phyloP scores from a whole-genome alignment of 1,140 invertebrate genomes.

The Aplysia californica region DNA sequence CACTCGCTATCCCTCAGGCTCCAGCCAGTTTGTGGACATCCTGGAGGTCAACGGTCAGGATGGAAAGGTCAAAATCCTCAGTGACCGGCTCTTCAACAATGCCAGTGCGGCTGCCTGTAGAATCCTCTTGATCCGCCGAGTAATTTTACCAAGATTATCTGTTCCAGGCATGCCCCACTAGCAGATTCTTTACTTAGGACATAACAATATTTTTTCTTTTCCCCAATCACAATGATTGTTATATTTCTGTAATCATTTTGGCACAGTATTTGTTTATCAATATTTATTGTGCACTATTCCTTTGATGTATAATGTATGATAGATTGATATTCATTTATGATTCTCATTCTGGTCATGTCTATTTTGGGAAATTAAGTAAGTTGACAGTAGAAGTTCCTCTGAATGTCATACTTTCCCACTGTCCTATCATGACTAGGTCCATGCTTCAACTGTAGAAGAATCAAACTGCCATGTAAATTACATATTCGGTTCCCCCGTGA shows the following conservation, averaged over 20 bases:
- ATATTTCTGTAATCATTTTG: too few relatives aligned
- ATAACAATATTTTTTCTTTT: background rate
- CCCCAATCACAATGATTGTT: background rate
- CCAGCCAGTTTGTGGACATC: constrained; percentile 39
- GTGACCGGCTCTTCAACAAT: constrained; percentile 22
- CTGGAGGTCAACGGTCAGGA: constrained; percentile 26
- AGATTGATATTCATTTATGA: background rate
- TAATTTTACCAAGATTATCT: constrained; percentile 19
- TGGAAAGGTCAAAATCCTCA: constrained; percentile 23
- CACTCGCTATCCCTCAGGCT: constrained; percentile 38
- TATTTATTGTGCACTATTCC: too few relatives aligned
- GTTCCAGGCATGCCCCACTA: constrained; percentile 23
- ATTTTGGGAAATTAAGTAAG: too few relatives aligned
- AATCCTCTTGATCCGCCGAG: constrained; percentile 23
- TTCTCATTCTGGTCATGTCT: too few relatives aligned
- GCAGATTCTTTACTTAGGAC: background rate
- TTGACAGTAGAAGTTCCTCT: too few relatives aligned
- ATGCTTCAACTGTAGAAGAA: too few relatives aligned
- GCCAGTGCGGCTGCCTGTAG: constrained; percentile 29
- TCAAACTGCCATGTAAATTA: too few relatives aligned
- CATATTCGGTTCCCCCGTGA: too few relatives aligned
- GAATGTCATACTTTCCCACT: too few relatives aligned
- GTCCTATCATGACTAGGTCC: too few relatives aligned
- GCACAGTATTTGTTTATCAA: too few relatives aligned
- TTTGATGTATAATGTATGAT: background rate